These are phyloP conservation scores for Dendrocopos noguchii DNA, from an alignment of 2,113 vertebrate species.

Conservation along the genomic window DNA sequence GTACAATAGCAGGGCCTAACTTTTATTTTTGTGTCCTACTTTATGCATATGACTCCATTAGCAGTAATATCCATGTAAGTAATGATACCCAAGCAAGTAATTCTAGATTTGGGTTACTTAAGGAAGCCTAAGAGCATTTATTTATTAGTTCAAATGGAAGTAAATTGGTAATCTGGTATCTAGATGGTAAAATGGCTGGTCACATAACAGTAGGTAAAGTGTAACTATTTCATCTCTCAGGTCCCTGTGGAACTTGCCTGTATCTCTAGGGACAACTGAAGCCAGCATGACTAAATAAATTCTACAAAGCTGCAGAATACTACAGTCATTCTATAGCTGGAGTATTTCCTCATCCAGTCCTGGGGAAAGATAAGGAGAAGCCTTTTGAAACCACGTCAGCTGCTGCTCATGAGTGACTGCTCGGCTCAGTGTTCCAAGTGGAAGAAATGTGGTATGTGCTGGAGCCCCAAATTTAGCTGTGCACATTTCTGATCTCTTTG, in stretches of 20 bases:
- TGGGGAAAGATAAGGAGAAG: not conserved
- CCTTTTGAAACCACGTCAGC: not conserved
- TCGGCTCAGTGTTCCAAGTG: not conserved
- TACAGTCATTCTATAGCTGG: not conserved
- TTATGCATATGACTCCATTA: not conserved
- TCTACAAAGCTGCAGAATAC: not conserved
- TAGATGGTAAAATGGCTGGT: not conserved
- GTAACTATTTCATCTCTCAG: not conserved
- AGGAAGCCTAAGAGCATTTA: not conserved
- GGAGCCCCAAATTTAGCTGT: not conserved
- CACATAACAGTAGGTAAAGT: no score
- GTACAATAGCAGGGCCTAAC: not conserved
- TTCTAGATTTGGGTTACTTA: not conserved
- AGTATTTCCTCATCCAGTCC: not conserved
- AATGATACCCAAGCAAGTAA: not conserved
- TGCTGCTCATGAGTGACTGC: not conserved
- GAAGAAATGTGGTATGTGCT: not conserved
- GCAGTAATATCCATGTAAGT: not conserved
- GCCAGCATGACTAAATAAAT: not conserved
- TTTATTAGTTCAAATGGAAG: not conserved
- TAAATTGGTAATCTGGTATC: not conserved
- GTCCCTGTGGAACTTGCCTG: not conserved
- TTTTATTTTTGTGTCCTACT: not conserved
- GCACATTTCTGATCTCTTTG: constrained; percentile 31
- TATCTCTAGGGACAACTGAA: not conserved